phyloP scores from a whole-genome alignment of 1,140 invertebrate genomes.

The Mizuhopecten yessoensis region DNA sequence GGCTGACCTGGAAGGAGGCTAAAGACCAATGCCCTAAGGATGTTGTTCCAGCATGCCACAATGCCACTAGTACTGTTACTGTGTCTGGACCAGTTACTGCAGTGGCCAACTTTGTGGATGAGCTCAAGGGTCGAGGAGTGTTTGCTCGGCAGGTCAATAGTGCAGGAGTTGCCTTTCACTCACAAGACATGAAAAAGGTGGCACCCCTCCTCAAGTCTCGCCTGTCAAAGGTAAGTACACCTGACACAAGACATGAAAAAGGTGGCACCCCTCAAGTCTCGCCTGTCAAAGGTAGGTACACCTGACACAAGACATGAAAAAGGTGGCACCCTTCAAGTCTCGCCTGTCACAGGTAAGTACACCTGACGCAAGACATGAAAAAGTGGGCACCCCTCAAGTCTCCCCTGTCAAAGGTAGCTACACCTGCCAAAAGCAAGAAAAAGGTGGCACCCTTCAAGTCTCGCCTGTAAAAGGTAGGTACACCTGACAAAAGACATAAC shows the following conservation, averaged over 20 bases:
- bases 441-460: conserved; percentile 68
- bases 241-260: background rate
- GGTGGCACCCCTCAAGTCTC: conserved; percentile 76
- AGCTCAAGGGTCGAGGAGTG: conserved; percentile 90
- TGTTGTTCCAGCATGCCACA: conserved; percentile 95
- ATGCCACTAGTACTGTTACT: conserved; percentile 94
- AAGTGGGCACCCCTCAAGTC: conserved; percentile 68
- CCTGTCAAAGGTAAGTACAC: conserved; percentile 82
- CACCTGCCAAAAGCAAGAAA: no score
- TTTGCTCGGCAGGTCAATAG: conserved; percentile 95
- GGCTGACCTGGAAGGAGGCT: conserved; percentile 94
- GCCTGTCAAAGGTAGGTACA: conserved; percentile 83
- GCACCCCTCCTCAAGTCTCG: conserved; percentile 90
- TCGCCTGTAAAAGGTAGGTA: conserved; percentile 77
- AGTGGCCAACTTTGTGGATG: conserved; percentile 89
- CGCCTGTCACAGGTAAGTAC: conserved; percentile 84
- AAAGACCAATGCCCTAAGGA: conserved; percentile 88
- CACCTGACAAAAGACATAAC: no score
- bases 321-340: conserved; percentile 68
- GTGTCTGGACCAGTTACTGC: conserved; percentile 92
- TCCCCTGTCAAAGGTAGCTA: conserved; percentile 77
- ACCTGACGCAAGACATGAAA: background rate
- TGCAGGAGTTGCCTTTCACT: conserved; percentile 96
- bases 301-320: background rate
- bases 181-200: conserved; percentile 93